These are phyloP conservation scores for Drosophila suzukii DNA, from an alignment of 1,140 invertebrate genomes.

Conservation along the genomic window DNA sequence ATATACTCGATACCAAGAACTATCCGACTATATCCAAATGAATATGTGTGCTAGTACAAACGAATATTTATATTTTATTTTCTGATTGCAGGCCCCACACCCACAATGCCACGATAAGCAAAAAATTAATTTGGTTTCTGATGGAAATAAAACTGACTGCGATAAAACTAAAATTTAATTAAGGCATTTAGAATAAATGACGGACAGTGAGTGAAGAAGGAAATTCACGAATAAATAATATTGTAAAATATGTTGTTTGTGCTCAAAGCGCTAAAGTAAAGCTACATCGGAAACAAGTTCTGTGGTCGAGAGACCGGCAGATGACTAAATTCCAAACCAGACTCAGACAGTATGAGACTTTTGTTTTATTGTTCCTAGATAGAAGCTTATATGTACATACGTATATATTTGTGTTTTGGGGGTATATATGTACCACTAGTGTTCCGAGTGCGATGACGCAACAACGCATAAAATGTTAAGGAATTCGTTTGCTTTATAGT, in stretches of 20 bases:
- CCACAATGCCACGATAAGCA: conserved; percentile 45
- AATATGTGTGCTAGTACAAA: conserved; percentile 4
- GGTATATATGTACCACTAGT: conserved; percentile 18
- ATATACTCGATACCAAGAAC: conserved; percentile 18
- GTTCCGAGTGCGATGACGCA: conserved; percentile 72
- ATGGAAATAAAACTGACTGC: conserved; percentile 29
- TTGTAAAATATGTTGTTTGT: conserved; percentile 23
- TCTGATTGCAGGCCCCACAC: conserved; percentile 31
- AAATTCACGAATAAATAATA: conserved; percentile 24
- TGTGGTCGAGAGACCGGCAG: conserved; percentile 27
- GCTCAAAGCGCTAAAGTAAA: conserved; percentile 7
- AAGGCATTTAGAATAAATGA: conserved; percentile 34
- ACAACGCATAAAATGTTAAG: conserved; percentile 60
- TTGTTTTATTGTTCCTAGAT: conserved; percentile 41
- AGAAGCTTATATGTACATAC: not conserved
- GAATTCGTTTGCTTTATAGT: conserved; percentile 56
- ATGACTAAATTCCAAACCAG: conserved; percentile 54
- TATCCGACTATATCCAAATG: conserved; percentile 22
- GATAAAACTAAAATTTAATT: conserved; percentile 71
- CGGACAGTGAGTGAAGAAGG: not conserved
- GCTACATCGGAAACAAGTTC: conserved; percentile 55
- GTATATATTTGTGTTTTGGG: not conserved
- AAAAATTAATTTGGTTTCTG: conserved; percentile 27
- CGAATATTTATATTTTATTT: conserved; percentile 36
- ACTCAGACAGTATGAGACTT: conserved; percentile 50